Evolutionary conservation across 1,140 invertebrate genomes (phyloP).

Genomic region (Cherax destructor): DNA sequence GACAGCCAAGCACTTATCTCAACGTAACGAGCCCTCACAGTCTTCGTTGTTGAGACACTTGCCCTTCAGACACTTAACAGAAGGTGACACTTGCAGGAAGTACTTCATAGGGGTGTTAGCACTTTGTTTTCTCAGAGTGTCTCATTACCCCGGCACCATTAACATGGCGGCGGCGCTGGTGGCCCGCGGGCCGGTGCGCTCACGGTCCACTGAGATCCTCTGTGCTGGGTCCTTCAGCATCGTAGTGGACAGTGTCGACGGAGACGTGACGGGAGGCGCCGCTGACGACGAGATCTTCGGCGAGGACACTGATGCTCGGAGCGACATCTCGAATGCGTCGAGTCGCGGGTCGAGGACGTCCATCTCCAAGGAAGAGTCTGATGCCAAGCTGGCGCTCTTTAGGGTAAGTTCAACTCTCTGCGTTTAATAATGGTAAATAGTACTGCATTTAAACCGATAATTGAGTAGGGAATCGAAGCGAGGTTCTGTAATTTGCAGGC

Average conservation of each 20-base stretch:
- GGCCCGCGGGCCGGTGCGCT: conserved; percentile 55
- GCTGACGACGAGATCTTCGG: conserved; percentile 61
- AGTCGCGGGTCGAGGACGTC: conserved; percentile 62
- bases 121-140: neutral
- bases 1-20: neutral
- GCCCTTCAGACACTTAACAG: neutral
- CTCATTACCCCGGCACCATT: conserved; percentile 14
- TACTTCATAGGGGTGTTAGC: neutral
- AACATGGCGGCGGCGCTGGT: conserved; percentile 59
- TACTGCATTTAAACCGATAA: no score
- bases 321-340: conserved; percentile 61
- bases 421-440: neutral
- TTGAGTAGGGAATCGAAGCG: neutral
- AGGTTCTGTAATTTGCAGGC: no score
- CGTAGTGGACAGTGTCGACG: conserved; percentile 66
- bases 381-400: conserved; percentile 60
- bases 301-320: conserved; percentile 39
- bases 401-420: conserved; percentile 27
- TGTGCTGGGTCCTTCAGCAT: conserved; percentile 63
- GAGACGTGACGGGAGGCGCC: conserved; percentile 52
- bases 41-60: neutral
- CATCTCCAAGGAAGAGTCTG: conserved; percentile 54
- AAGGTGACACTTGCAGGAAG: neutral
- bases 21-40: neutral
- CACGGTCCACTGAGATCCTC: conserved; percentile 60